phyloP scores from a whole-genome alignment of 2,888 invertebrate genomes.

The Teleogryllus oceanicus region DNA sequence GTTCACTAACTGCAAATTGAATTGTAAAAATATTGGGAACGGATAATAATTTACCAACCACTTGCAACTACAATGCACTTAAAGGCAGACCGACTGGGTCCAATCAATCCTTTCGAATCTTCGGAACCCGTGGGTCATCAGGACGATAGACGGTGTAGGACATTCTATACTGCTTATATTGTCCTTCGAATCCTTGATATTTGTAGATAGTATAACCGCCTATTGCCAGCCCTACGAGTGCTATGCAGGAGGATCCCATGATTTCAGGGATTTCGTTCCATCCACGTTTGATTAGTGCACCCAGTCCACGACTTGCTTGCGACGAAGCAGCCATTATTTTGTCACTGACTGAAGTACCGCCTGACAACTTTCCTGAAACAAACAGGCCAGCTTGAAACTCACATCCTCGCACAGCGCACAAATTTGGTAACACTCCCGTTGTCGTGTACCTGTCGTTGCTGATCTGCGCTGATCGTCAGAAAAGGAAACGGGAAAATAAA shows the following conservation, averaged over 20 bases:
- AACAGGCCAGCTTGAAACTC: too few species aligned
- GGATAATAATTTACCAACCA: too few species aligned
- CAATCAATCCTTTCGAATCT: conserved; percentile 55
- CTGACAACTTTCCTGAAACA: too few species aligned
- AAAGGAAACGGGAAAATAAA: too few species aligned
- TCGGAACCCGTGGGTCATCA: conserved; percentile 61
- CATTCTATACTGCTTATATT: conserved; percentile 63
- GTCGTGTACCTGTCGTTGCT: too few species aligned
- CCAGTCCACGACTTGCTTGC: conserved; percentile 37
- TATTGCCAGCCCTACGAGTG: conserved; percentile 56
- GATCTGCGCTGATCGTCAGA: too few species aligned
- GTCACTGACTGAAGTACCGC: too few species aligned
- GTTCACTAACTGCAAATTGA: too few species aligned
- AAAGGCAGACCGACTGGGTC: conserved; percentile 21
- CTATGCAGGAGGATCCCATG: conserved; percentile 58
- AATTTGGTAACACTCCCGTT: too few species aligned
- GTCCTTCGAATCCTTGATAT: conserved; percentile 59
- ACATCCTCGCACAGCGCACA: too few species aligned
- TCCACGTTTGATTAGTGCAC: conserved; percentile 48
- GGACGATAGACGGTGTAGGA: conserved; percentile 61
- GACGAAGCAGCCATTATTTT: neutral
- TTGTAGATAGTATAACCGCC: conserved; percentile 51
- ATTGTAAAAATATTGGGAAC: too few species aligned
- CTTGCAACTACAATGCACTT: too few species aligned
- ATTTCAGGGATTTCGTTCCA: conserved; percentile 73